Base-by-base conservation (phyloP, 1,140 invertebrate species). In the Brachionus sp. region DNA sequence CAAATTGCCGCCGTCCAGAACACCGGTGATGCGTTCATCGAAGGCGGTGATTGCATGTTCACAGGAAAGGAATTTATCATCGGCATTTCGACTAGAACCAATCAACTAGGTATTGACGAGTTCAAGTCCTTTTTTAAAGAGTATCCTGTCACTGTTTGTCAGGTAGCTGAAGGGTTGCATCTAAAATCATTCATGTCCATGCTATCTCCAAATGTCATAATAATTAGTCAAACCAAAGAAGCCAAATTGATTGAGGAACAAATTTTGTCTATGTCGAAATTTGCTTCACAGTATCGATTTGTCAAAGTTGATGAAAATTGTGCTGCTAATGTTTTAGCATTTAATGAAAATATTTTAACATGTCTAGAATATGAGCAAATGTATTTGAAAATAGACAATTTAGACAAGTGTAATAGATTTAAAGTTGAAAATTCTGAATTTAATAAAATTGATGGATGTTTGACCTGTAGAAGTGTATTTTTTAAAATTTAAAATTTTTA, bases 361-460 rank as follows among this genome's bases (percentile, higher is more conserved):
- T 16, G 33, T 57, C 12, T 12, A 33, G 77, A 78, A 23, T 78
- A 78, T 35, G 77, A 62, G 4, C 1, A 5, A 5, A n/a, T 42
- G 25, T 62, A 78, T 57, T 23, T 6, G 7, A 16, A 10, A 35
- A 77, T 29, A 35, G 23, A 46, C 33, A n/a, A 33, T 42, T 78
- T 57, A 3, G 57, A 62, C 7, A 29, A 33, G 33, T 3, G 13
- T 35, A 16, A 33, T 0, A 35, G 46, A 16, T n/a, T 46, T 75
- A 46, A 5, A 75, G 16, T 35, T 57, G 29, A 57, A n/a, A 78
- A 78, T 57, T 57, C 46, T 10, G 46, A 78, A 78, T 78, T 78
- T 16, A 62, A 78, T 62, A 78, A 57, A 57, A 62, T 78, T 6
- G 77, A 78, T 57, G 77, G 77, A 5, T 57, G 77, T 57, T 78